A percentile compares a stretch with the other conserved stretches of the same genome.
These are phyloP conservation scores for Esperia sulphurella DNA, from an alignment of 2,888 invertebrate genomes.

Conservation along the genomic window DNA sequence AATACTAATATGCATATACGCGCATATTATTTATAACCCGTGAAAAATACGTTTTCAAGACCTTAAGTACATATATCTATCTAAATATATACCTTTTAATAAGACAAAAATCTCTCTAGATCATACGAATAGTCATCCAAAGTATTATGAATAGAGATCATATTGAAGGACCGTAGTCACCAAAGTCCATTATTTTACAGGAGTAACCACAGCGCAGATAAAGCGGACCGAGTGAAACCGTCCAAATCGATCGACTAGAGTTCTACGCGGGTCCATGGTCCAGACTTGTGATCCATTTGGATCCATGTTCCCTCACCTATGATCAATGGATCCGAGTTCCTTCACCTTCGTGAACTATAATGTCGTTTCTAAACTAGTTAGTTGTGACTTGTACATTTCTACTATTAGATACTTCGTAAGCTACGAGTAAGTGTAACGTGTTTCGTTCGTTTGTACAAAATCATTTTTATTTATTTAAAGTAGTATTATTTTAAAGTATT, in stretches of 20 bases:
- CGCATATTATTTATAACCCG: no score
- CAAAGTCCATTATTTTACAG: slow-evolving; percentile 32
- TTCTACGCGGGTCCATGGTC: not conserved
- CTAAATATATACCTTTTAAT: no score
- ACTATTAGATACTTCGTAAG: slow-evolving; percentile 50
- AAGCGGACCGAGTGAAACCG: slow-evolving; percentile 64
- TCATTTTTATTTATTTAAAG: not conserved
- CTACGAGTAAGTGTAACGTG: slow-evolving; percentile 29
- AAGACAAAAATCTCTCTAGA: no score
- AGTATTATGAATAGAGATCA: no score
- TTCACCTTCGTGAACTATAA: slow-evolving; percentile 6
- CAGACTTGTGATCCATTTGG: not conserved
- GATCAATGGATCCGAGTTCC: not conserved
- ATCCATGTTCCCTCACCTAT: not conserved
- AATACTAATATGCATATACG: no score
- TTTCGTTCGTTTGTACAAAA: slow-evolving; percentile 25
- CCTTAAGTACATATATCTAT: no score
- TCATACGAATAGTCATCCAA: no score
- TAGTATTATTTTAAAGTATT: not conserved
- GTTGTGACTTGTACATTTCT: slow-evolving; percentile 45
- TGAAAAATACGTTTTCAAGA: no score
- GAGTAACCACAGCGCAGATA: slow-evolving; percentile 65
- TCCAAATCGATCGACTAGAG: slow-evolving; percentile 70
- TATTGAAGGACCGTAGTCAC: no score
- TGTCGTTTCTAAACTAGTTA: slow-evolving; percentile 26